Base-by-base conservation (phyloP, 2,797 vertebrate species). In the Tapera naevia region DNA sequence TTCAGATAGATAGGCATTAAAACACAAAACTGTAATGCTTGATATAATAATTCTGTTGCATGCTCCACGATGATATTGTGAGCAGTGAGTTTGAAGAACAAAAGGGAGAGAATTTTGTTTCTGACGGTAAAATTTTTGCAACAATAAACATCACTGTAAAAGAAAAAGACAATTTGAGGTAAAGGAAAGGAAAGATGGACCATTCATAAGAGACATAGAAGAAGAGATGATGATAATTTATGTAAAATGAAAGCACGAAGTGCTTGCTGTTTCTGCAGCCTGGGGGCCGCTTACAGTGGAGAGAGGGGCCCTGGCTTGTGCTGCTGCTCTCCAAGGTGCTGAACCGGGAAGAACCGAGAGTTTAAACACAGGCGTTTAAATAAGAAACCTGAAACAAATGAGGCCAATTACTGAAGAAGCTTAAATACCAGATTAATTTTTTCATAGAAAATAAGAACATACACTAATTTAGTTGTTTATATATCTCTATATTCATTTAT, bases 321-420 rank as follows among this genome's bases (percentile, higher is more conserved):
- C 14, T 35, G 93, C 3, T 27, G 93, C 97, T 97, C 89, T 97
- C 96, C 96, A 41, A 13, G 96, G 96, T 97, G 2, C 96, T 97
- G 95, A 93, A 72, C 4, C 0, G 13, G 4, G 69, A 13, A 2
- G n/a, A 5, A 0, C 46, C 3, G 2, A 15, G 2, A 0, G 13
- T 4, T 1, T 1, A 7, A 5, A 1, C 11, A 0, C 19, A 2
- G 33, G 21, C 4, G 0, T 17, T 60, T 19, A 3, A 16, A 13
- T 0, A 5, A 45, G 27, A 33, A 35, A 70, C 61, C 35, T 18
- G 12, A 11, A 12, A 12, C 3, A 30, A 41, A 28, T 1, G 23
- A 11, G 13, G 30, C 4, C 22, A 12, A 21, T 4, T 11, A 2
- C 7, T 3, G 11, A 2, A 17, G 3, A 33, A 16, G n/a, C 15